A percentile compares a stretch with the other conserved stretches of the same genome.
Conservation (phyloP, 1,140 invertebrate genomes). For the Contarinia nasturtii region DNA sequence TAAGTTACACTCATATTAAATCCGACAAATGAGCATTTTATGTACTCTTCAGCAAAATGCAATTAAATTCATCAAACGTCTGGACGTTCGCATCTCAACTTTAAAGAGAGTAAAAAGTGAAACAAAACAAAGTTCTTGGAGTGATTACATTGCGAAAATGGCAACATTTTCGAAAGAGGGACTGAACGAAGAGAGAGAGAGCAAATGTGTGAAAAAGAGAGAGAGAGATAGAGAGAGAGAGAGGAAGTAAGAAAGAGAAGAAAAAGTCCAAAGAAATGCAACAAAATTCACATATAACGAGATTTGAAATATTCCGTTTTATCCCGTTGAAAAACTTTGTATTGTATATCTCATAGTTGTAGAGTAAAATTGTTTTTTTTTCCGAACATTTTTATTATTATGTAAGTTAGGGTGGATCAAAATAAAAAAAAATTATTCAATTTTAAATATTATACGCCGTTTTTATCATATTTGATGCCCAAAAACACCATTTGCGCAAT, state of each 20-base stretch:
- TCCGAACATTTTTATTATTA: background rate
- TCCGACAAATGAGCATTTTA: background rate
- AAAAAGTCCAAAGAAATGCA: background rate
- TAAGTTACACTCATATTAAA: background rate
- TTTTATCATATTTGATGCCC: too few species aligned
- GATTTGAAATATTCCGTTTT: background rate
- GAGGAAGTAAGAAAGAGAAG: background rate
- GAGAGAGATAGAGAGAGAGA: background rate
- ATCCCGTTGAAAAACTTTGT: background rate
- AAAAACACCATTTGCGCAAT: too few species aligned
- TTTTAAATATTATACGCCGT: too few species aligned
- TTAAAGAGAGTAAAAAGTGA: background rate
- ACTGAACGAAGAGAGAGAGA: background rate
- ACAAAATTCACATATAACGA: background rate
- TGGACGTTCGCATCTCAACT: background rate
- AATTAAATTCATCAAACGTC: background rate
- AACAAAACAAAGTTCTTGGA: too few species aligned
- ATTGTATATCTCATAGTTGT: background rate
- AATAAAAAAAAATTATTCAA: background rate
- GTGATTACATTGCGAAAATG: background rate
- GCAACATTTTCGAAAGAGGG: background rate
- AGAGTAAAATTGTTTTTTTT: background rate
- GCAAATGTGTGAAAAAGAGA: background rate
- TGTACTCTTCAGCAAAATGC: background rate
- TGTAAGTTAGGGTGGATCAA: background rate